Evolutionary conservation across 2,888 invertebrate species (phyloP).

Genomic region (Hirtodrosophila confusa): DNA sequence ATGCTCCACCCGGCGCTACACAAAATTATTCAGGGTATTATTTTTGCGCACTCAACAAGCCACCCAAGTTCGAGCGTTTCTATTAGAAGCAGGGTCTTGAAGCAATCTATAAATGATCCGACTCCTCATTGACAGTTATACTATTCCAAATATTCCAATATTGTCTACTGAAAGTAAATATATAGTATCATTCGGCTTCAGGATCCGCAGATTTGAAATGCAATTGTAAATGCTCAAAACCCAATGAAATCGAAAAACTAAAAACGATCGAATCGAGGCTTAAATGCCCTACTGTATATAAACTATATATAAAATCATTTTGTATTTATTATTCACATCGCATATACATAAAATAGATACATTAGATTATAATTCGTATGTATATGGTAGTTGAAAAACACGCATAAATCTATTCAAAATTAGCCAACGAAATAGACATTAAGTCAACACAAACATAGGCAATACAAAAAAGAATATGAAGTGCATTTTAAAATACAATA

Average conservation of each 20-base stretch:
- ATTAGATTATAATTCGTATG: constrained; percentile 33
- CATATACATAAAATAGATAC: constrained; percentile 30
- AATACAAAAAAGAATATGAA: constrained; percentile 42
- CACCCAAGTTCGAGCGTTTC: constrained; percentile 83
- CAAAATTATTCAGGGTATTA: constrained; percentile 84
- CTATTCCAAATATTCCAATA: no score
- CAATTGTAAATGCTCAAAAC: constrained; percentile 73
- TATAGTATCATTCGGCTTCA: not conserved
- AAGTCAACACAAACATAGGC: constrained; percentile 50
- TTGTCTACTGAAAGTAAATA: no score
- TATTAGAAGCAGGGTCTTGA: constrained; percentile 58
- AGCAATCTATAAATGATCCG: not conserved
- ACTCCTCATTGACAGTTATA: no score
- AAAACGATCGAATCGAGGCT: constrained; percentile 29
- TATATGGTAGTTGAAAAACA: constrained; percentile 73
- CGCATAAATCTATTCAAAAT: constrained; percentile 79
- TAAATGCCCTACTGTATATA: constrained; percentile 51
- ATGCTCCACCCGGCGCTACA: constrained; percentile 82
- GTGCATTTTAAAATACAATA: not conserved
- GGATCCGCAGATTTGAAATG: constrained; percentile 35
- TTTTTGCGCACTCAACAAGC: constrained; percentile 83
- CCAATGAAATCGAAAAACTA: constrained; percentile 37
- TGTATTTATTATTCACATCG: constrained; percentile 67
- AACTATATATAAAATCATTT: constrained; percentile 38
- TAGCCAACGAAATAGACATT: constrained; percentile 68